phyloP scores from a whole-genome alignment of 2,113 vertebrate species.

The Myocastor coypus region DNA sequence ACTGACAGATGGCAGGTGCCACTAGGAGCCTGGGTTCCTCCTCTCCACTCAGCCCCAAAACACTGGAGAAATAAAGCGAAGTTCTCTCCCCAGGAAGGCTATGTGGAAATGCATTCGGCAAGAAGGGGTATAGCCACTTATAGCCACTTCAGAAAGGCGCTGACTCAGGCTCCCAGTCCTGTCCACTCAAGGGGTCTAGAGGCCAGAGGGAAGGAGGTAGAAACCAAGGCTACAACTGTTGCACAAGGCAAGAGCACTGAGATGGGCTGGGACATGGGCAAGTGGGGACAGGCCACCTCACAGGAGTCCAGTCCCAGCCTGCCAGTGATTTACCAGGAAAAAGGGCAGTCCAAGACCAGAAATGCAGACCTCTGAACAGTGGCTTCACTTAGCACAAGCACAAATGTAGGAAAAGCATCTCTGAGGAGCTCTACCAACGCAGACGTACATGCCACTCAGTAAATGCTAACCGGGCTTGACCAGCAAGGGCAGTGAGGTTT shows the following conservation, averaged over 20 bases:
- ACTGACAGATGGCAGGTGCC: not conserved
- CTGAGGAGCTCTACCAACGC: not conserved
- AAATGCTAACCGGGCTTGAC: not conserved
- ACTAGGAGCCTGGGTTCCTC: not conserved
- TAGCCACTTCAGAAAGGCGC: not conserved
- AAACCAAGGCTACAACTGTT: not conserved
- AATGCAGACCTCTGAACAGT: no score
- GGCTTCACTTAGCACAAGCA: not conserved
- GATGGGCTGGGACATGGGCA: not conserved
- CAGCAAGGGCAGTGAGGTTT: not conserved
- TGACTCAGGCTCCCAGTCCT: not conserved
- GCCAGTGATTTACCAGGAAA: not conserved
- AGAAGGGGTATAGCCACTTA: accelerated
- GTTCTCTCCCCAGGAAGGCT: not conserved
- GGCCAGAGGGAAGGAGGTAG: no score
- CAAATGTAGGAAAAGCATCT: not conserved
- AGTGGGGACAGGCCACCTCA: not conserved
- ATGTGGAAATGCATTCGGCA: not conserved
- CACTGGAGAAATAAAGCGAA: accelerated
- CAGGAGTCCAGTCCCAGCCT: not conserved
- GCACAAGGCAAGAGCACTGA: not conserved
- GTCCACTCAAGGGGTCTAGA: not conserved
- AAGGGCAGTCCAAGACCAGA: not conserved
- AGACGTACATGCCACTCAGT: not conserved
- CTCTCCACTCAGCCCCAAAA: not conserved